Conservation (phyloP, 2,888 invertebrate species). For the Salpingus planirostris region DNA sequence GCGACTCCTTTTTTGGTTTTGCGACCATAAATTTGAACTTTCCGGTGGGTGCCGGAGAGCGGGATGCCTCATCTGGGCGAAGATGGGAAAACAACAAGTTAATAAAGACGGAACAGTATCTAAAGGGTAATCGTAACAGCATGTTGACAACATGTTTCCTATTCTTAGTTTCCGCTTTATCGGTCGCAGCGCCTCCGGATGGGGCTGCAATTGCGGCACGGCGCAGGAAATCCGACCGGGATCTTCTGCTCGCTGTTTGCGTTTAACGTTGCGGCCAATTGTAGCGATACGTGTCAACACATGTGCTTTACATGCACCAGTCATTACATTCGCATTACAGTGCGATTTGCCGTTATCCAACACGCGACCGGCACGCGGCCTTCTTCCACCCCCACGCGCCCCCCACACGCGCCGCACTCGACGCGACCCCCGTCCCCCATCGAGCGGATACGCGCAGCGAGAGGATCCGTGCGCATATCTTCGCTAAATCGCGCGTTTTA, state of each 20-base stretch:
- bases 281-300: constrained; percentile 16
- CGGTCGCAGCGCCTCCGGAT: constrained; percentile 8
- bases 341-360: constrained; percentile 28
- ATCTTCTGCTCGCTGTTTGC: constrained; percentile 13
- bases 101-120: constrained; percentile 13
- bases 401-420: constrained; percentile 2
- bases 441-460: no score
- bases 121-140: constrained; percentile 14
- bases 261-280: constrained; percentile 14
- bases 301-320: constrained; percentile 15
- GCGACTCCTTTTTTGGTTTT: no score
- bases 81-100: no score
- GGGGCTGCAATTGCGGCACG: constrained; percentile 4
- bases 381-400: constrained; percentile 7
- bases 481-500: constrained; percentile 7
- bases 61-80: no score
- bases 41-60: no score
- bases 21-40: no score
- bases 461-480: constrained; percentile 7
- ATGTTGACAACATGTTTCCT: constrained; percentile 15
- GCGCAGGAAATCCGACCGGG: no score
- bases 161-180: constrained; percentile 15
- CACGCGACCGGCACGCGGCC: constrained; percentile 25
- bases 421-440: no score
- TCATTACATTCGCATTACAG: constrained; percentile 32